phyloP scores from a whole-genome alignment of 2,888 invertebrate species.

The Sinodicranocentrus sp. region DNA sequence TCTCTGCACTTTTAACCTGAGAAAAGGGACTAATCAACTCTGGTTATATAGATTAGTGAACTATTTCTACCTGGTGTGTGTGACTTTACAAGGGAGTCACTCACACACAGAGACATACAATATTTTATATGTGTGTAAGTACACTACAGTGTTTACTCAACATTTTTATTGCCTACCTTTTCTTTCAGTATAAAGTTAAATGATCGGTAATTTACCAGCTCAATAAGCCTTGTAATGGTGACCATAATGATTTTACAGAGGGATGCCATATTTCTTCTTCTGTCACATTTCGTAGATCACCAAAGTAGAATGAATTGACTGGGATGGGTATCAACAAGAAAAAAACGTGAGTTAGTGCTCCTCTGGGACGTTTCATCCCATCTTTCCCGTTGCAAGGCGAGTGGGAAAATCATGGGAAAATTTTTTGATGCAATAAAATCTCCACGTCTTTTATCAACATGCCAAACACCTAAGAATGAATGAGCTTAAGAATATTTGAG shows the following conservation, averaged over 20 bases:
- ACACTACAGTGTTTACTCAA: slow-evolving; percentile 4
- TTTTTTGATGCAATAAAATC: slow-evolving; percentile 62
- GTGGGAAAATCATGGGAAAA: slow-evolving; percentile 55
- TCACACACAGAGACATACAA: neutral
- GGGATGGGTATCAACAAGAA: neutral
- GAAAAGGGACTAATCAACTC: slow-evolving; percentile 2
- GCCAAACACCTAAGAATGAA: slow-evolving; percentile 36
- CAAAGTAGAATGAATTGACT: slow-evolving; percentile 21
- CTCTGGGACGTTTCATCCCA: neutral
- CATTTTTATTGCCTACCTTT: slow-evolving; percentile 55
- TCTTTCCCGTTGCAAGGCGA: neutral
- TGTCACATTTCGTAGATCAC: slow-evolving; percentile 57
- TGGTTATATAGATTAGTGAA: neutral
- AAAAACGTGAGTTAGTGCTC: slow-evolving; percentile 21
- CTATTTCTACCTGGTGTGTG: neutral
- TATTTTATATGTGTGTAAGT: neutral
- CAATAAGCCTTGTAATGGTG: slow-evolving; percentile 71
- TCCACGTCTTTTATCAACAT: slow-evolving; percentile 21
- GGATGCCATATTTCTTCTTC: slow-evolving; percentile 69
- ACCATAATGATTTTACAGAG: slow-evolving; percentile 75
- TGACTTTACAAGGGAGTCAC: neutral
- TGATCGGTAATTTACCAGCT: slow-evolving; percentile 71
- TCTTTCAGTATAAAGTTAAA: slow-evolving; percentile 58
- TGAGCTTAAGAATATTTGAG: slow-evolving; percentile 20
- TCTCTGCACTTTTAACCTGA: slow-evolving; percentile 1